These are phyloP conservation scores for Empidonax traillii DNA, from an alignment of 2,113 vertebrate species.

Conservation along the genomic window DNA sequence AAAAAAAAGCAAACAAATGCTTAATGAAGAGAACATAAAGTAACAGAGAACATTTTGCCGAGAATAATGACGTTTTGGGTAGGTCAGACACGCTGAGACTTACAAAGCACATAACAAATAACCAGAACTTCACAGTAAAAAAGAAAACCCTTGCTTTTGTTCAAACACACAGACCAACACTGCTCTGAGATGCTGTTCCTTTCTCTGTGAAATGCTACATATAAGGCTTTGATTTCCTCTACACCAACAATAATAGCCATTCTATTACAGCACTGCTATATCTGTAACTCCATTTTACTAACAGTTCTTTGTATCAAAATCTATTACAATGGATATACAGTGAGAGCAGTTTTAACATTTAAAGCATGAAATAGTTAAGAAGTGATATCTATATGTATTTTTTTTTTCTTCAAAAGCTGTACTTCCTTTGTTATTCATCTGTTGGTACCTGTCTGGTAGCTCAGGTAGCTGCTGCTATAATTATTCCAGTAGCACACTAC, in stretches of 20 bases:
- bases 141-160: neutral
- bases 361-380: neutral
- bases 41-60: neutral
- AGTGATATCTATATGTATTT: neutral
- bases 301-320: neutral
- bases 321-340: neutral
- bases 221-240: neutral
- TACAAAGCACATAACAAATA: neutral
- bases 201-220: neutral
- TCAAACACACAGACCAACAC: neutral
- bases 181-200: neutral
- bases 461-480: constrained; percentile 8
- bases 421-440: neutral
- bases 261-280: neutral
- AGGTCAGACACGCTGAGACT: neutral
- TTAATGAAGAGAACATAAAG: neutral
- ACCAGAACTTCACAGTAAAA: neutral
- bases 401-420: neutral
- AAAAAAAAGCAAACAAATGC: neutral
- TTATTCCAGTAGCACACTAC: constrained; percentile 31
- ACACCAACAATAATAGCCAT: neutral
- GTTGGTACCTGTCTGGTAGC: neutral
- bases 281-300: neutral
- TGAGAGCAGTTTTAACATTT: neutral
- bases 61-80: neutral